A percentile compares a stretch with the other conserved stretches of the same genome.
phyloP scores from a whole-genome alignment of 2,888 invertebrate species.

The Sialis lutaria region DNA sequence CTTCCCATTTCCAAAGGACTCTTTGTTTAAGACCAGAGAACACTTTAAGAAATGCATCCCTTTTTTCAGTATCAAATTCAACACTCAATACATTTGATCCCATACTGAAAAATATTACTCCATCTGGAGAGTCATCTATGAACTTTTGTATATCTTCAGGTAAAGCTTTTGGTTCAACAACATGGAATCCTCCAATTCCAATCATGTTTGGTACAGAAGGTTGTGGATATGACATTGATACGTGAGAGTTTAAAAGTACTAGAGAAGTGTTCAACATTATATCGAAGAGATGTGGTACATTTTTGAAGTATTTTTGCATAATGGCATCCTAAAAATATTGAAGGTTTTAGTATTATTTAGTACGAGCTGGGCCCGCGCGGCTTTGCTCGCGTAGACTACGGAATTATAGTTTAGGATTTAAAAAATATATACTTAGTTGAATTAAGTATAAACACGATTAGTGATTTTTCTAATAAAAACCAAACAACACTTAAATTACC shows the following conservation, averaged over 20 bases:
- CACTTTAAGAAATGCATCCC: constrained; percentile 32
- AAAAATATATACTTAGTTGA: no score
- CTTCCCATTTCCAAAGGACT: constrained; percentile 56
- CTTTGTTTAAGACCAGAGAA: constrained; percentile 40
- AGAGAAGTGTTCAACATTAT: constrained; percentile 22
- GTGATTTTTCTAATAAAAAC: no score
- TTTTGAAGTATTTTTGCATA: constrained; percentile 13
- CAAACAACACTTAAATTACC: no score
- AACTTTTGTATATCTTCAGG: constrained; percentile 30
- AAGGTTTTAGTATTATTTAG: no score
- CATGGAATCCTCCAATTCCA: no score
- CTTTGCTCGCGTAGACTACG: no score
- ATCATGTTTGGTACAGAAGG: no score
- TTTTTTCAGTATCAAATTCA: constrained; percentile 31
- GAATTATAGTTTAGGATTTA: no score
- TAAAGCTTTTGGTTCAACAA: constrained; percentile 17
- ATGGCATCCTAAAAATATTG: constrained; percentile 7
- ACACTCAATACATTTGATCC: constrained; percentile 37
- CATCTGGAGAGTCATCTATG: constrained; percentile 31
- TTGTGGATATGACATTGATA: constrained; percentile 27
- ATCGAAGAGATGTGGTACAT: constrained; percentile 13
- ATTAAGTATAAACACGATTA: no score
- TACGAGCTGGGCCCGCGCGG: no score
- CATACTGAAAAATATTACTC: constrained; percentile 38
- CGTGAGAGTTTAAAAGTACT: constrained; percentile 31